These are phyloP conservation scores for Erythrolamprus reginae DNA, from an alignment of 2,113 vertebrate species.

Conservation along the genomic window DNA sequence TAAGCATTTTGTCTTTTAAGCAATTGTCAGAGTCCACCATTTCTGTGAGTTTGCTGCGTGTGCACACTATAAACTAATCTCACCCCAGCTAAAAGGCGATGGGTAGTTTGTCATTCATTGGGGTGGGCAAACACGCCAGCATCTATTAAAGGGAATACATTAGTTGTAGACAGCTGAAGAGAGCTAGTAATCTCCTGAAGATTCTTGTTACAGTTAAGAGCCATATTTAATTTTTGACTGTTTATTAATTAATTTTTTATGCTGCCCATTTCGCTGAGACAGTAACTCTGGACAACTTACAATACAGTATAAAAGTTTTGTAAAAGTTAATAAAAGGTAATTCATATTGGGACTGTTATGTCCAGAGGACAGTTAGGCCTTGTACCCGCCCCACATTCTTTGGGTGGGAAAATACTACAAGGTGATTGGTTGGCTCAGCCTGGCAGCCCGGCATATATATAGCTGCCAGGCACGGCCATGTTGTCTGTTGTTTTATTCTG, in stretches of 20 bases:
- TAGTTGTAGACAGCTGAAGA: not conserved
- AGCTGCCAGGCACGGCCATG: too few species aligned
- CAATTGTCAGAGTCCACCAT: not conserved
- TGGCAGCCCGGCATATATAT: too few species aligned
- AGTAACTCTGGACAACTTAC: not conserved
- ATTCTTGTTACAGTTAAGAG: not conserved
- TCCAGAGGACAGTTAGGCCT: too few species aligned
- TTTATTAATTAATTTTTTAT: not conserved
- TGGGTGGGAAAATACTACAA: too few species aligned
- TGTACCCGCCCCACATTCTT: too few species aligned
- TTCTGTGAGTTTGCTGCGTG: not conserved
- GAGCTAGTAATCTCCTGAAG: not conserved
- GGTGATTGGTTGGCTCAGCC: too few species aligned
- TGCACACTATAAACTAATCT: not conserved
- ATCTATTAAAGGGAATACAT: not conserved
- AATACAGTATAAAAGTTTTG: not conserved
- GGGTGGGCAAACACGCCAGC: not conserved
- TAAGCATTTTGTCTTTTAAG: not conserved
- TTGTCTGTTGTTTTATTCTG: too few species aligned
- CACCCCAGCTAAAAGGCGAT: not conserved
- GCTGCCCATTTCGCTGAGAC: not conserved
- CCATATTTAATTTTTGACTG: not conserved
- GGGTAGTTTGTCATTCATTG: not conserved
- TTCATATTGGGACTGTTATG: not conserved
- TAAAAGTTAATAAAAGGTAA: not conserved